Evolutionary conservation across 2,113 vertebrate species (phyloP).

Genomic region (Indri indri): DNA sequence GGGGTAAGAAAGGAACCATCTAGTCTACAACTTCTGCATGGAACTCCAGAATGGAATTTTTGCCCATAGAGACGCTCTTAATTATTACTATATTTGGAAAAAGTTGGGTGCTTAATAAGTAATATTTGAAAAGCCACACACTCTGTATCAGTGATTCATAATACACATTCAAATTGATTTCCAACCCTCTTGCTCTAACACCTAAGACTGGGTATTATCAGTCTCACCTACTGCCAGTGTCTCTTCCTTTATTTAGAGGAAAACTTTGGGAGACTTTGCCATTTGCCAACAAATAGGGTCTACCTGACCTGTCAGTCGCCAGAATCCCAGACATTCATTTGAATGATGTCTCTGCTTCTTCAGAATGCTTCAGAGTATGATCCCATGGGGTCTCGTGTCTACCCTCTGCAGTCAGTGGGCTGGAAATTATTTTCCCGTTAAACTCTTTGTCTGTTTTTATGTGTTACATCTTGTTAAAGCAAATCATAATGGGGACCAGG

Average conservation of each 20-base stretch:
- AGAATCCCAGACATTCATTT: neutral
- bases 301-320: neutral
- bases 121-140: neutral
- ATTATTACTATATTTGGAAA: neutral
- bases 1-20: neutral
- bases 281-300: neutral
- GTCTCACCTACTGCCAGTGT: neutral
- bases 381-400: neutral
- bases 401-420: fast-evolving
- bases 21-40: neutral
- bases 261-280: neutral
- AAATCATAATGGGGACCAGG: neutral
- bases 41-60: neutral
- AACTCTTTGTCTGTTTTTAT: neutral
- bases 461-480: neutral
- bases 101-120: neutral
- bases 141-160: neutral
- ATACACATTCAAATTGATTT: neutral
- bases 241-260: neutral
- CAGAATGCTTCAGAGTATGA: neutral
- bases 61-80: neutral
- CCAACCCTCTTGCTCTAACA: neutral
- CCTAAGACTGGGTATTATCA: neutral
- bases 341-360: neutral
- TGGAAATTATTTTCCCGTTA: neutral